phyloP scores from a whole-genome alignment of 2,113 vertebrate genomes.

The Trinectes maculatus region DNA sequence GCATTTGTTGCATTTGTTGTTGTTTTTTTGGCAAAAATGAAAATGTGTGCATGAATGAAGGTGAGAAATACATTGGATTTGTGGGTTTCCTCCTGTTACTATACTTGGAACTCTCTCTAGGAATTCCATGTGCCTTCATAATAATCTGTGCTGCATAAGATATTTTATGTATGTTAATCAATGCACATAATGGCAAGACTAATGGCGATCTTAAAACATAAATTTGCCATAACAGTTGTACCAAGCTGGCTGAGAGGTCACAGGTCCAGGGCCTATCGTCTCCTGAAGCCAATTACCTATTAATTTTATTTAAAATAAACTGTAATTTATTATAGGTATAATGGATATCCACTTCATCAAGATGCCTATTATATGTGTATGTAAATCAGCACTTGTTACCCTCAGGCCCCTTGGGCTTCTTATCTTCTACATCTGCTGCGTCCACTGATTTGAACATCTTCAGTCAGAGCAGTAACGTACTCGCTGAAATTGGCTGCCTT shows the following conservation, averaged over 20 bases:
- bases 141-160: neutral
- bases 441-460: no score
- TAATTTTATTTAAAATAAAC: no score
- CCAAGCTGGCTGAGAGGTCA: neutral
- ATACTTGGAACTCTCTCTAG: neutral
- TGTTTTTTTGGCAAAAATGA: conserved; percentile 33
- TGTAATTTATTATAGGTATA: no score
- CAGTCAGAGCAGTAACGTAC: neutral
- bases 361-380: no score
- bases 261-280: neutral
- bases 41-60: conserved; percentile 26
- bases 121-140: conserved; percentile 2
- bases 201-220: neutral
- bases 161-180: conserved; percentile 1
- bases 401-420: no score
- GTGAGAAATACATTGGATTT: conserved; percentile 7
- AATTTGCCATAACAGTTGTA: neutral
- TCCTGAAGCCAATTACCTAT: no score
- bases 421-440: no score
- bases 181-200: neutral
- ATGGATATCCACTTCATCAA: no score
- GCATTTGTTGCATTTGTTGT: conserved; percentile 13
- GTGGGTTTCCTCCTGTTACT: neutral
- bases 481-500: neutral
- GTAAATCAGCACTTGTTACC: no score